Evolutionary conservation across 2,113 vertebrate genomes (phyloP).

Genomic region (Deroptyus accipitrinus): DNA sequence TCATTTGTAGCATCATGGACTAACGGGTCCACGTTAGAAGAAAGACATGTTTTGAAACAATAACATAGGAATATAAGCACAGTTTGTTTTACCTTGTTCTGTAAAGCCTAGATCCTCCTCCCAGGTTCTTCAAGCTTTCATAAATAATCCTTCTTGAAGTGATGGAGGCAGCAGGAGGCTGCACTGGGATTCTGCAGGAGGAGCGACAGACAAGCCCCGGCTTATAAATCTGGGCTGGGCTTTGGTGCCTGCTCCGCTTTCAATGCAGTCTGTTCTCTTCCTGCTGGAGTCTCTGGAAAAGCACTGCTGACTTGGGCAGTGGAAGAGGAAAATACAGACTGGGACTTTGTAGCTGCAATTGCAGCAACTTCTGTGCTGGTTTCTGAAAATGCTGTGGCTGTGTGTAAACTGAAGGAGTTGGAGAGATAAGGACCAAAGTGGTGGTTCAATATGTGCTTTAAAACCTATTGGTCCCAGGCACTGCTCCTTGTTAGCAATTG

Average conservation of each 20-base stretch:
- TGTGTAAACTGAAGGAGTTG: neutral
- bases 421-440: neutral
- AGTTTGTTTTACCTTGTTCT: neutral
- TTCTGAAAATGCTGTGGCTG: neutral
- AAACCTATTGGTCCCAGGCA: neutral
- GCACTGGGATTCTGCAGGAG: neutral
- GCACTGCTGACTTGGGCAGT: neutral
- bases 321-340: neutral
- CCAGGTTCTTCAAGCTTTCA: neutral
- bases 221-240: neutral
- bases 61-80: neutral
- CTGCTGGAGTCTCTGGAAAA: neutral
- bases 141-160: neutral
- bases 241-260: neutral
- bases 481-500: neutral
- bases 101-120: neutral
- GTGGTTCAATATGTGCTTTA: neutral
- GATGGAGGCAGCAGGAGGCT: neutral
- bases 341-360: neutral
- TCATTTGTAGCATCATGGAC: neutral
- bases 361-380: neutral
- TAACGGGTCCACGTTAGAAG: neutral
- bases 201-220: accelerated
- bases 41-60: neutral
- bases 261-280: neutral